Evolutionary conservation across 2,888 invertebrate genomes (phyloP).

Genomic region (Pelosia muscerda): DNA sequence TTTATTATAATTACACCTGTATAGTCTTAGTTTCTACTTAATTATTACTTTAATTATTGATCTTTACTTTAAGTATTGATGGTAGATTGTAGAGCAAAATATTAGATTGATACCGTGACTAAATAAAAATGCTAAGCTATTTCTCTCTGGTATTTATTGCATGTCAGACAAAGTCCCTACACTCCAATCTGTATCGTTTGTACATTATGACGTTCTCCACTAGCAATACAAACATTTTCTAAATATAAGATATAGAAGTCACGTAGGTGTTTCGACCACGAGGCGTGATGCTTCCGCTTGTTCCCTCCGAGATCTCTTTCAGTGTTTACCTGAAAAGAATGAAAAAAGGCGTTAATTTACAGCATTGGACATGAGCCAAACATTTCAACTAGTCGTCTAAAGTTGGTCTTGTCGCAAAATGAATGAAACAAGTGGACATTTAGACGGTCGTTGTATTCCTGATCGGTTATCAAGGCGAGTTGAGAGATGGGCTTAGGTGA

Average conservation of each 20-base stretch:
- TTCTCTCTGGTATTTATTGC: slow-evolving; percentile 53
- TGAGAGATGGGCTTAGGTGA: slow-evolving; percentile 81
- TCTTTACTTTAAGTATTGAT: no score
- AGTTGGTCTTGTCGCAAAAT: slow-evolving; percentile 79
- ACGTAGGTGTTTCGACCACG: slow-evolving; percentile 53
- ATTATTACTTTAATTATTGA: no score
- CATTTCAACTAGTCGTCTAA: slow-evolving; percentile 83
- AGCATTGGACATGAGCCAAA: slow-evolving; percentile 80
- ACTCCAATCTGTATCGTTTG: slow-evolving; percentile 31
- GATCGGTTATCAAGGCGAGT: slow-evolving; percentile 73
- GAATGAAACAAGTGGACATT: slow-evolving; percentile 79
- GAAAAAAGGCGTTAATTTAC: slow-evolving; percentile 83
- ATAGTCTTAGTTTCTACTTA: slow-evolving; percentile 20
- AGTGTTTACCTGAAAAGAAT: slow-evolving; percentile 85
- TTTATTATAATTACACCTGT: slow-evolving; percentile 22
- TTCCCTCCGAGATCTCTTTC: slow-evolving; percentile 73
- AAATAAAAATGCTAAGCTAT: slow-evolving; percentile 61
- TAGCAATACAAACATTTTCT: slow-evolving; percentile 48
- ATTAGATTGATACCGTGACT: slow-evolving; percentile 10
- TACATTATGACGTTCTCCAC: slow-evolving; percentile 33
- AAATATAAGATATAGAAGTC: slow-evolving; percentile 49
- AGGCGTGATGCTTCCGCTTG: slow-evolving; percentile 66
- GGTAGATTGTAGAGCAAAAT: not conserved
- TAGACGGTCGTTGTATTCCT: slow-evolving; percentile 68
- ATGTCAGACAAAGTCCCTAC: slow-evolving; percentile 32